Base-by-base conservation (phyloP, 2,113 vertebrate species). In the Procavia capensis region DNA sequence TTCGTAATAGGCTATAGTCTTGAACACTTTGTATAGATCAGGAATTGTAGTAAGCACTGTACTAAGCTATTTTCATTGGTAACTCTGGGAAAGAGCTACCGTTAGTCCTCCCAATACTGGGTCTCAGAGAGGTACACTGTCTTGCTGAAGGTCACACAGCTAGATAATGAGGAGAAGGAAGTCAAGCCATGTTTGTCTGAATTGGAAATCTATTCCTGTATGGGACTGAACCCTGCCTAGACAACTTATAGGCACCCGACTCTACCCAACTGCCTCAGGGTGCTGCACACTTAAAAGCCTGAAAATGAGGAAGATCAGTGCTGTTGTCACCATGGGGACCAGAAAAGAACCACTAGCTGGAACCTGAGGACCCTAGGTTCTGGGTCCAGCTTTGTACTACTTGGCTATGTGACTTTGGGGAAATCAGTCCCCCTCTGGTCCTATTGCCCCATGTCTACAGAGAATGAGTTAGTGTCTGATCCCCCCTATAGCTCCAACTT, bases 71-170 rank as follows among this genome's bases (percentile, higher is more conserved):
- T 79, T 75, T 88, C 59, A 7, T 45, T 68, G 41, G 43, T 39
- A n/a, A 27, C 14, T 36, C 82, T 39, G 88, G 50, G 47, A 68
- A 43, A 24, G 43, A 41, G 64, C 64, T 75, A 7, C 64, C 54
- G 47, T 80, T 50, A 27, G 39, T 36, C 27, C 19, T 9, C 57
- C 29, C 75, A 83, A 93, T 64, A 74, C 17, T 17, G n/a, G 80
- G 24, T 17, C 59, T 91, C 87, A 59, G 57, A 93, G 70, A 92
- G 64, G 20, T 54, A 3, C 25, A 4, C 22, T 47, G 36, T 82
- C 80, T 90, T 89, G 29, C 36, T 81, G 78, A 86, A 70, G 87
- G 80, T 94, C 79, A 45, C 83, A 66, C 17, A 88, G 82, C 54
- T 39, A 27, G 78, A 80, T n/a, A n/a, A 22, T 57, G 19, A 45